These are phyloP conservation scores for Halictus rubicundus DNA, from an alignment of 1,140 invertebrate species.

Conservation along the genomic window DNA sequence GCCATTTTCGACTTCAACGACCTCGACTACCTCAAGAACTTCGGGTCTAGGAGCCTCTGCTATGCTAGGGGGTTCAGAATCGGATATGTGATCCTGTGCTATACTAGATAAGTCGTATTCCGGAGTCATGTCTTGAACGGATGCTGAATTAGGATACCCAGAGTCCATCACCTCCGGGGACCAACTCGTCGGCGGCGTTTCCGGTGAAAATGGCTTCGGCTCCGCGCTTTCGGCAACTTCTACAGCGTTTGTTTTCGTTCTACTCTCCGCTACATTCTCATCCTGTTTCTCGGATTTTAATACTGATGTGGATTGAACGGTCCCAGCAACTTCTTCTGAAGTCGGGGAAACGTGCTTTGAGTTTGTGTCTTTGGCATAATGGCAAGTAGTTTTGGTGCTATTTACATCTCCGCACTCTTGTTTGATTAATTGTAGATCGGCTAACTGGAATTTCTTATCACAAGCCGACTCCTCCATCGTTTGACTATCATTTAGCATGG, in stretches of 20 bases:
- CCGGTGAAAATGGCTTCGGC: slow-evolving; percentile 47
- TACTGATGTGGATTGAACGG: slow-evolving; percentile 30
- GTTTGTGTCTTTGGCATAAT: slow-evolving; percentile 51
- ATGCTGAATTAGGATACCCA: slow-evolving; percentile 80
- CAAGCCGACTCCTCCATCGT: neutral
- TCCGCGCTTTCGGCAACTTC: slow-evolving; percentile 42
- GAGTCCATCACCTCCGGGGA: slow-evolving; percentile 78
- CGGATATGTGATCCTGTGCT: slow-evolving; percentile 64
- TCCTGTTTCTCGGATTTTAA: slow-evolving; percentile 21
- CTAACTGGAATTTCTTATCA: neutral
- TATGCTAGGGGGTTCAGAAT: slow-evolving; percentile 66
- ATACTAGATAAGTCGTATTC: slow-evolving; percentile 69
- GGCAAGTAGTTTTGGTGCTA: neutral
- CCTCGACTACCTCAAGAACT: slow-evolving; percentile 62
- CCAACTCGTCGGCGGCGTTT: slow-evolving; percentile 66
- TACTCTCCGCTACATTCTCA: neutral
- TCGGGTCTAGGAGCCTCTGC: slow-evolving; percentile 64
- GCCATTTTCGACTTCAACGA: slow-evolving; percentile 79
- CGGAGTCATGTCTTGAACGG: slow-evolving; percentile 74
- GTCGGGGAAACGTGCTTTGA: slow-evolving; percentile 9
- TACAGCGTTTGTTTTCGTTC: neutral
- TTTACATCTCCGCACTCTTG: neutral
- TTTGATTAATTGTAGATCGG: neutral
- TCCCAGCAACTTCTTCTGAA: slow-evolving; percentile 2
- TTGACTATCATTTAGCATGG: neutral